phyloP scores from a whole-genome alignment of 2,113 vertebrate genomes.

The Canis aureus region DNA sequence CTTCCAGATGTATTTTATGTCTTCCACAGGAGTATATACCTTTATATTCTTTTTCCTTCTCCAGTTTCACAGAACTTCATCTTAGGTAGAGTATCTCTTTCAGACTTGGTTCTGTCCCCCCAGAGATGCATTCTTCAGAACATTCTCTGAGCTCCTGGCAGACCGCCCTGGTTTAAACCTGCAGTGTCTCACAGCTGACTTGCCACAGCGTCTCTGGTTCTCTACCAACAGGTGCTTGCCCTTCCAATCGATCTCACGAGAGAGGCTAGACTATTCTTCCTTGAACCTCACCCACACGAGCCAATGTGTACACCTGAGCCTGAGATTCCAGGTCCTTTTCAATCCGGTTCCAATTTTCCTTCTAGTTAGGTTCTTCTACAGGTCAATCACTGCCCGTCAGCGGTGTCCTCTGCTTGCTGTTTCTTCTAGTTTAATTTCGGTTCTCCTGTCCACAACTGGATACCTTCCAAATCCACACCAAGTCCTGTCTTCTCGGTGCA shows the following conservation, averaged over 20 bases:
- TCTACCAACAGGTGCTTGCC: accelerated
- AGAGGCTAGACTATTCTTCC: not conserved
- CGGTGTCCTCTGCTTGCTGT: not conserved
- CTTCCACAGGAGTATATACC: not conserved
- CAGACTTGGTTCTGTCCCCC: not conserved
- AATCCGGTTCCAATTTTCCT: accelerated
- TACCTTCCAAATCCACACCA: not conserved
- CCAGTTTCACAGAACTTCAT: not conserved
- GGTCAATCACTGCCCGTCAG: not conserved
- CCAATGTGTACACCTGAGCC: not conserved
- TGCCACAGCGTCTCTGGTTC: not conserved
- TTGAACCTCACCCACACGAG: no score
- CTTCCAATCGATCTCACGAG: accelerated
- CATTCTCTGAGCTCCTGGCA: accelerated
- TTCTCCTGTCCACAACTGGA: not conserved
- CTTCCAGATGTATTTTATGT: not conserved
- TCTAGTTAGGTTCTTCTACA: no score
- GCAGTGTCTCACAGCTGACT: accelerated
- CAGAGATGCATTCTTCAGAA: not conserved
- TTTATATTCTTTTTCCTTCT: not conserved
- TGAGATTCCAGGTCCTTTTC: not conserved
- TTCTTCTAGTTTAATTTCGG: not conserved
- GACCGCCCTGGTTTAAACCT: accelerated
- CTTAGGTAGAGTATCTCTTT: not conserved
- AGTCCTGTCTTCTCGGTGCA: accelerated